Evolutionary conservation across 2,888 invertebrate genomes (phyloP).

Genomic region (Erebia aethiops): DNA sequence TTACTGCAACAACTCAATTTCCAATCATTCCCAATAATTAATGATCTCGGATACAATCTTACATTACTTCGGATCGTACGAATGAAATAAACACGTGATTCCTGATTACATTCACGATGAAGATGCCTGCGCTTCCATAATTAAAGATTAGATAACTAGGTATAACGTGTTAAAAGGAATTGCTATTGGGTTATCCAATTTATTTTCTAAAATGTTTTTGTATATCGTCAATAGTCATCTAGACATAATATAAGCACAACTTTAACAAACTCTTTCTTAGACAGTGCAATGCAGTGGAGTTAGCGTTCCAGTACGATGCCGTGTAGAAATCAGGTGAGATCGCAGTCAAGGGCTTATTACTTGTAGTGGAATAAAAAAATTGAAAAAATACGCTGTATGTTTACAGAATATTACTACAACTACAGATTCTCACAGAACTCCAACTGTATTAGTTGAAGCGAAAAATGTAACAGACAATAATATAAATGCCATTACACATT

Average conservation of each 20-base stretch:
- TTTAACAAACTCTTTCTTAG: too few relatives aligned
- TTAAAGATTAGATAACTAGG: conserved; percentile 40
- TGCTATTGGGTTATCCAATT: neutral
- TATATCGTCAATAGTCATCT: too few relatives aligned
- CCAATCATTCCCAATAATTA: conserved; percentile 43
- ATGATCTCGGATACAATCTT: conserved; percentile 39
- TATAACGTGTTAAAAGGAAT: conserved; percentile 13
- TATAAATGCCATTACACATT: conserved; percentile 50
- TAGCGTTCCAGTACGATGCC: too few relatives aligned
- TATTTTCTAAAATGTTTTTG: too few relatives aligned
- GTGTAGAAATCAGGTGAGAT: too few relatives aligned
- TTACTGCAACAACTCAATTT: conserved; percentile 39
- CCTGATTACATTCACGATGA: conserved; percentile 40
- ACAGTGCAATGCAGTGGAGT: too few relatives aligned
- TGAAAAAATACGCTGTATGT: neutral
- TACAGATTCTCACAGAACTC: conserved; percentile 4
- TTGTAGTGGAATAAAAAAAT: too few relatives aligned
- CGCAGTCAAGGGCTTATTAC: too few relatives aligned
- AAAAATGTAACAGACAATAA: conserved; percentile 24
- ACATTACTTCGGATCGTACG: conserved; percentile 37
- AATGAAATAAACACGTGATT: conserved; percentile 42
- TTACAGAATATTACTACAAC: neutral
- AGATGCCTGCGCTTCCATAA: conserved; percentile 42
- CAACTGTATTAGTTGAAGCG: conserved; percentile 21
- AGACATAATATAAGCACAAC: too few relatives aligned